Percentiles rank a stretch among this genome's conserved stretches.
These are phyloP conservation scores for Candoia aspera DNA, from an alignment of 2,113 vertebrate species.

Conservation along the genomic window DNA sequence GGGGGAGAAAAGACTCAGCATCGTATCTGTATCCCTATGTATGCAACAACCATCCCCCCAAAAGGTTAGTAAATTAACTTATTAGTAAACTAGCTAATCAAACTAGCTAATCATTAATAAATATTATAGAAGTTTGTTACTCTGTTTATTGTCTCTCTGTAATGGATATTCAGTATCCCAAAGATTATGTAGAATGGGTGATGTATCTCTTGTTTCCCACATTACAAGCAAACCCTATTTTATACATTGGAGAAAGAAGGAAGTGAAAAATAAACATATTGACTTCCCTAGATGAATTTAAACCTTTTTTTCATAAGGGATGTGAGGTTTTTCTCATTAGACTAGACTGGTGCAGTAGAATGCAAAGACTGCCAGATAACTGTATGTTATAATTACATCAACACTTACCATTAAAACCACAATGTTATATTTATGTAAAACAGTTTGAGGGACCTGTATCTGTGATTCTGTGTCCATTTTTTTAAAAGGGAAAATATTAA, in stretches of 20 bases:
- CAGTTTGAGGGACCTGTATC: slow-evolving; percentile 3
- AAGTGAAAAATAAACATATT: slow-evolving; percentile 32
- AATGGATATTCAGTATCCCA: slow-evolving; percentile 52
- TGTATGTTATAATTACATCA: slow-evolving; percentile 11
- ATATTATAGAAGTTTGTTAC: slow-evolving; percentile 42
- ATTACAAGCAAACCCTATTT: slow-evolving; percentile 49
- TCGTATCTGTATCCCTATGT: neutral
- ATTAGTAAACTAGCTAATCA: slow-evolving; percentile 51
- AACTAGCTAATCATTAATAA: slow-evolving; percentile 61
- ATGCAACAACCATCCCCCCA: slow-evolving; percentile 36
- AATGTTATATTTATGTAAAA: slow-evolving; percentile 30
- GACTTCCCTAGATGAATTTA: slow-evolving; percentile 39
- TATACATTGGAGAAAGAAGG: slow-evolving; percentile 33
- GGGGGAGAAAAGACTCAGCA: neutral
- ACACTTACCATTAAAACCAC: slow-evolving; percentile 12
- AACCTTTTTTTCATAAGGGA: slow-evolving; percentile 40
- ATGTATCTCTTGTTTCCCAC: slow-evolving; percentile 44
- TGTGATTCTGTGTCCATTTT: slow-evolving; percentile 4
- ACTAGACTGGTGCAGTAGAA: neutral
- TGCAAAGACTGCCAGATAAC: slow-evolving; percentile 35
- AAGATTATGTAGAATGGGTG: slow-evolving; percentile 37
- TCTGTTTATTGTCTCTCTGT: slow-evolving; percentile 41
- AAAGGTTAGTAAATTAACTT: slow-evolving; percentile 52
- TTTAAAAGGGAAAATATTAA: neutral
- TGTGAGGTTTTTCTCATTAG: neutral